Evolutionary conservation across 2,888 invertebrate species (phyloP), one percentile per base, ranked within the genome.

Genomic region (Bombylius discolor): DNA sequence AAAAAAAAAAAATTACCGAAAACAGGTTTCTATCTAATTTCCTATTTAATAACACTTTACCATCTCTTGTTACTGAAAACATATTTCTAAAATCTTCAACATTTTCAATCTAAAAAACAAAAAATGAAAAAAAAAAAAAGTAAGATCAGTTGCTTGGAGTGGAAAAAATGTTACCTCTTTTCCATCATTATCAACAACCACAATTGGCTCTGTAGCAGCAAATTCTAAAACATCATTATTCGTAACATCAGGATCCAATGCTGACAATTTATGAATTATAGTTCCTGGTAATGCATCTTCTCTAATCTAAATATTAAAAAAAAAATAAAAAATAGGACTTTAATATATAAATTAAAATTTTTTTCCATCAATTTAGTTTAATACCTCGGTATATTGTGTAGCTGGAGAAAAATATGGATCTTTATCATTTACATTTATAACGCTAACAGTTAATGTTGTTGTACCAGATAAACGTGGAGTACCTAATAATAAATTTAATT

Each of bases 401-500:
- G 80, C 70, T 0, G 93, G 92, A 3, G 81, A 81, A 70, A 94
- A 91, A 69, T 81, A 83, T 0, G 95, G 94, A 58, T 83, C 78
- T 70, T 92, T 93, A 68, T 94, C 90, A 70, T 95, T 95, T 52
- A 85, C 87, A 69, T 95, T 92, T 39, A 85, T 79, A 5, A 95
- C 82, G 64, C 81, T 83, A 7, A 95, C 81, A 45, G 84, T 84
- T 2, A 95, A 73, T 1, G 85, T 87, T 0, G 89, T 82, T 0
- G 89, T 89, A 9, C 91, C 92, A 0, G 88, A 88, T 51, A 87
- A 74, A 62, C 85, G 83, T 3, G 94, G 93, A 6, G 83, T 82
- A 44, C 91, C 89, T 81, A 64, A 2, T 59, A 60, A 34, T 32
- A 53, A 23, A 23, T 23, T 23, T 23, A 2, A 23, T 23, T 23